phyloP scores from a whole-genome alignment of 2,888 invertebrate genomes.

The Caprella mutica region DNA sequence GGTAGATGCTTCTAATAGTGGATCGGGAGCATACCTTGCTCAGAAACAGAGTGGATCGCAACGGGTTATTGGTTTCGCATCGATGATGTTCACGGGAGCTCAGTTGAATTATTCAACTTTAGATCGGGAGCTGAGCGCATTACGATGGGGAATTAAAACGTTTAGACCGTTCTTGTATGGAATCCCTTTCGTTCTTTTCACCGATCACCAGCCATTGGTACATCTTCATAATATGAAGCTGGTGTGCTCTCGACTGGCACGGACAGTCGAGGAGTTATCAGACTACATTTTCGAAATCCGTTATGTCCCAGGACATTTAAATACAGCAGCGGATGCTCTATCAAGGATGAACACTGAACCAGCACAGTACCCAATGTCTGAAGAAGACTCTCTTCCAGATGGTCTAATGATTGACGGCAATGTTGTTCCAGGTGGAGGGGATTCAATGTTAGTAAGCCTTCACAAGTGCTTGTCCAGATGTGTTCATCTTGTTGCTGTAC shows the following conservation, averaged over 20 bases:
- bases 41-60: background rate
- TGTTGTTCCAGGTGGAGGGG: too few relatives aligned
- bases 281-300: background rate
- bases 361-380: too few relatives aligned
- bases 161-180: background rate
- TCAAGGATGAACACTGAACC: background rate
- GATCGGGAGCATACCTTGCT: background rate
- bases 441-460: too few relatives aligned
- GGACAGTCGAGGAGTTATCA: background rate
- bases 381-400: too few relatives aligned
- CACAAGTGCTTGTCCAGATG: too few relatives aligned
- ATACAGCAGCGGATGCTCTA: background rate
- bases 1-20: slow-evolving; percentile 1
- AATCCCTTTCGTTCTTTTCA: background rate
- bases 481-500: too few relatives aligned
- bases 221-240: slow-evolving; percentile 2
- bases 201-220: background rate
- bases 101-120: background rate
- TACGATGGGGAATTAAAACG: background rate
- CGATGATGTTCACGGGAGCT: background rate
- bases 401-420: too few relatives aligned
- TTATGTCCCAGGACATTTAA: background rate
- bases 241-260: background rate
- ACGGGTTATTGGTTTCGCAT: background rate
- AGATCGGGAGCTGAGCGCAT: background rate